Conservation (phyloP, 1,140 invertebrate species). For the Drosophila sp. region DNA sequence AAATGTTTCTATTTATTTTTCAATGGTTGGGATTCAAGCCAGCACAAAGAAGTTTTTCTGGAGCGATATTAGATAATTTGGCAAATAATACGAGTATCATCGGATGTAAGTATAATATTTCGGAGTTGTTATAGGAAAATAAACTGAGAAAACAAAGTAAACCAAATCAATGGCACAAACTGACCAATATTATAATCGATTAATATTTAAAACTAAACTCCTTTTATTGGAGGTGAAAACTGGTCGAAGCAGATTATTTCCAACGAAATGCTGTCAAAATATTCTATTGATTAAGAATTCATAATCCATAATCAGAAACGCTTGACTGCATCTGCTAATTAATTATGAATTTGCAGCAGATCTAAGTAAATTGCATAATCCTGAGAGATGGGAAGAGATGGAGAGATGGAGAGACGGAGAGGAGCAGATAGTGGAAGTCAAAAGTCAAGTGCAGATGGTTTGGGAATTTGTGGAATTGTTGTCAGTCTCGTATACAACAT, state of each 20-base stretch:
- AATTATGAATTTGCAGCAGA: constrained; percentile 47
- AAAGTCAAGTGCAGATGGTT: constrained; percentile 3
- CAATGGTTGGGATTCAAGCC: too few species aligned
- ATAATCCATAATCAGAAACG: constrained; percentile 22
- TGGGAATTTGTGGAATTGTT: background rate
- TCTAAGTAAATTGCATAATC: constrained; percentile 25
- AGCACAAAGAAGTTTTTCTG: too few species aligned
- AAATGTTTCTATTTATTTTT: constrained; percentile 37
- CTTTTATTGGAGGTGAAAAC: too few species aligned
- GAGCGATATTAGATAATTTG: too few species aligned
- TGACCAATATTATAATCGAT: too few species aligned
- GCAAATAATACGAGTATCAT: too few species aligned
- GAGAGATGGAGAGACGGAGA: background rate
- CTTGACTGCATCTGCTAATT: constrained; percentile 59
- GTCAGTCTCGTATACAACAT: constrained; percentile 18
- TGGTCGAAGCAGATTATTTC: too few species aligned
- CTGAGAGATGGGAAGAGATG: background rate
- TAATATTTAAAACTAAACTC: too few species aligned
- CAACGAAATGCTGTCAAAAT: too few species aligned
- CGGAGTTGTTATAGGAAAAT: too few species aligned
- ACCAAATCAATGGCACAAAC: too few species aligned
- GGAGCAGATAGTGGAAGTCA: background rate
- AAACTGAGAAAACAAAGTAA: background rate
- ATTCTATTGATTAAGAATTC: background rate
- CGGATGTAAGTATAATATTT: too few species aligned